Evolutionary conservation across 2,113 vertebrate genomes (phyloP), one percentile per base, ranked within the genome.

Genomic region (Aspiorhynchus laticeps): DNA sequence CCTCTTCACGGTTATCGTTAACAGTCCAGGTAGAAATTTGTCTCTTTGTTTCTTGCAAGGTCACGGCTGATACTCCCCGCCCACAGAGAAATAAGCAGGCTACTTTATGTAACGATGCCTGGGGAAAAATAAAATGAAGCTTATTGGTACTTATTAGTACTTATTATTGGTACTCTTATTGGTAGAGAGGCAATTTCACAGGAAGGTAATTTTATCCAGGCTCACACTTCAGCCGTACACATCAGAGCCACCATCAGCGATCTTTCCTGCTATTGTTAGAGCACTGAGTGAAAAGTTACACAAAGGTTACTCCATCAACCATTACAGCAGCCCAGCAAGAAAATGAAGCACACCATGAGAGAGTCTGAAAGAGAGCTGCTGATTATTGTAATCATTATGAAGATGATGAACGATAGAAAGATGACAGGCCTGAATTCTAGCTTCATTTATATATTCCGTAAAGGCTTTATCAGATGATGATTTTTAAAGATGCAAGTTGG

Each of bases 181-280:
- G n/a, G n/a, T n/a, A n/a, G 83, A 86, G 48, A 88, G 86, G 91
- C 92, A 91, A 93, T 92, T 88, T 90, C 89, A 91, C 87, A 92
- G 90, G 91, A 93, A 93, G 92, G 93, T 93, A 59, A 94, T 93
- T 91, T 94, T 91, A 92, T 92, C 89, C 88, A 87, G 90, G 88
- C 90, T 88, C 88, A 87, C 92, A 91, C 90, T 92, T 91, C 79
- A 87, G 88, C 90, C 82, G 87, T 90, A 79, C 90, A 91, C 89
- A 90, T 92, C 91, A 90, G 90, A 91, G 85, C 89, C 88, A 77
- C 78, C 87, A 90, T 92, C 89, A 88, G 89, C 85, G 90, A 93
- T 93, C 92, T 89, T 91, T 93, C 92, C 93, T 91, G 89, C 92
- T 93, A 89, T 91, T 90, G 92, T 95, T 90, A 89, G 91, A 92